These are phyloP conservation scores for Prunella strophiata DNA, from an alignment of 2,797 vertebrate genomes.

Conservation along the genomic window DNA sequence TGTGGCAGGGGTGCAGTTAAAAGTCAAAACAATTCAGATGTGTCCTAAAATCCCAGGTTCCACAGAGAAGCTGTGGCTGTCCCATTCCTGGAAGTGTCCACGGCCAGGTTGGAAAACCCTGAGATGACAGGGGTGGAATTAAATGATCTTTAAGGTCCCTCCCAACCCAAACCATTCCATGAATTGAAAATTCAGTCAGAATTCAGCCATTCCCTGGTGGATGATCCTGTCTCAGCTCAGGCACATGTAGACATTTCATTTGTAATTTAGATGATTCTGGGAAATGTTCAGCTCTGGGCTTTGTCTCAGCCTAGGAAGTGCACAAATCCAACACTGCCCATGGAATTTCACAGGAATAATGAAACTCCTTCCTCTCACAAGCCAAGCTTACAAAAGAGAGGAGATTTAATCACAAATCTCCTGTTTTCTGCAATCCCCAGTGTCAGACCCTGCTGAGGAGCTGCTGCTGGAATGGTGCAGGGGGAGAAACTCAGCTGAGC, in stretches of 20 bases:
- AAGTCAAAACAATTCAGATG: conserved; percentile 17
- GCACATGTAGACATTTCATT: neutral
- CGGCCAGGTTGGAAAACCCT: rapidly evolving
- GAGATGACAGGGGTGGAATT: neutral
- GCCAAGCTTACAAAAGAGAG: neutral
- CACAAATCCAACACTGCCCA: neutral
- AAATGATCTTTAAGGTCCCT: neutral
- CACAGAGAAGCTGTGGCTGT: neutral
- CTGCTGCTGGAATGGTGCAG: neutral
- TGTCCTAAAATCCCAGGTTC: neutral
- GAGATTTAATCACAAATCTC: neutral
- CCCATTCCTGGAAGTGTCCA: neutral
- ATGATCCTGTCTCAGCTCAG: neutral
- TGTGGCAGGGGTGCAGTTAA: neutral
- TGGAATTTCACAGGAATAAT: neutral
- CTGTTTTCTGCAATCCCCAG: neutral
- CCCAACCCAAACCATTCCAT: rapidly evolving
- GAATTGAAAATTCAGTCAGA: no score
- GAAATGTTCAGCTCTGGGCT: conserved; percentile 1
- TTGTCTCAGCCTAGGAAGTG: neutral
- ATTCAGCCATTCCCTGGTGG: neutral
- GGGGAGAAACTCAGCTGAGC: neutral
- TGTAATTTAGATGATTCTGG: neutral
- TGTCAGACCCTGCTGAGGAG: neutral
- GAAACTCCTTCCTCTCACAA: neutral